Base-by-base conservation (phyloP, 2,888 invertebrate genomes). In the Trissolcus japonicus region DNA sequence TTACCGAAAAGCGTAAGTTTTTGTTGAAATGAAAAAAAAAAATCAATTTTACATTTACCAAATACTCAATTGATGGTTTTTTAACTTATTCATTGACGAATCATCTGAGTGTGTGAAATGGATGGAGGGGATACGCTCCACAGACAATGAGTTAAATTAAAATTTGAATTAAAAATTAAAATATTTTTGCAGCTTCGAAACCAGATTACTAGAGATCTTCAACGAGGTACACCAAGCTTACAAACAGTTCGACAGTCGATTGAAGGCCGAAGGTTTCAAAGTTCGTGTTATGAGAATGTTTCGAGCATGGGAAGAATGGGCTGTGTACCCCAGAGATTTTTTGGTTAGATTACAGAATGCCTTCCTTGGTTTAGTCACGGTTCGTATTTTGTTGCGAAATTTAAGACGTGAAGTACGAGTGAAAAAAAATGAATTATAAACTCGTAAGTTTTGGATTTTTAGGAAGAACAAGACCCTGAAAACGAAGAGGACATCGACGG, bases 231-330 rank as follows among this genome's bases (percentile, higher is more conserved):
- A 93, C 88, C 90, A 93, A 86, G 91, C 95, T 81, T 93, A 94
- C 86, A 92, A 93, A 80, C 92, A 91, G 46, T 93, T 97, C 81
- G 95, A 96, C 82, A 95, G 95, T 79, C 91, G 96, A 63, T 90
- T 98, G 65, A 96, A 97, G 91, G 97, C 97, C n/a, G 99, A 99
- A 90, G 97, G 98, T 41, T 98, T 98, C 89, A 96, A 98, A 86
- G 93, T 95, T 71, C 91, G 98, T 54, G 95, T 98, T 40, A 93
- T 97, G 87, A 93, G 95, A 84, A 95, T 96, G 82, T 93, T 99
- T 87, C 94, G 96, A 85, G 97, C 98, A 1, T 99, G 99, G 98
- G 98, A 98, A 89, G 99, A 99, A 87, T 97, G 97, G 94, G 94
- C 96, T 14, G 94, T 99, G 76, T 99, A 99, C 90, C 96, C 98